Evolutionary conservation across 1,140 invertebrate species (phyloP).

Genomic region (Heliconius himera): DNA sequence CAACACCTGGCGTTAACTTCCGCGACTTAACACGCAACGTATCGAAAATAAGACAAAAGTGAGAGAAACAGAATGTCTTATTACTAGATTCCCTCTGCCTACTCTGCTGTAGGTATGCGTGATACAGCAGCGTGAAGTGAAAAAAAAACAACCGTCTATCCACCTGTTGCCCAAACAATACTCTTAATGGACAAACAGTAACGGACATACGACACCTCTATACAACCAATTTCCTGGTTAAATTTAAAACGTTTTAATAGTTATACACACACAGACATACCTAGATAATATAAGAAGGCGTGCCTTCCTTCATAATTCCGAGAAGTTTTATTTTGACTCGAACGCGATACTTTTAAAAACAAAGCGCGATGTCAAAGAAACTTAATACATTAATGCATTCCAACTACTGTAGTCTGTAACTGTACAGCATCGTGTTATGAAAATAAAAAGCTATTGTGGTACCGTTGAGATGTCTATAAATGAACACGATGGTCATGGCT

Average conservation of each 20-base stretch:
- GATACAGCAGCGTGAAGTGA: background rate
- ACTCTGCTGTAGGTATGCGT: background rate
- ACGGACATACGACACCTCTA: background rate
- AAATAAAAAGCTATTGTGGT: background rate
- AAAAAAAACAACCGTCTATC: background rate
- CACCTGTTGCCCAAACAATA: background rate
- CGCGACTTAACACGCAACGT: background rate
- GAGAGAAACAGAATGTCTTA: background rate
- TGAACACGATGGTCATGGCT: background rate
- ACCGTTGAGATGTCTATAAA: background rate
- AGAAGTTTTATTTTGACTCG: slow-evolving; percentile 25
- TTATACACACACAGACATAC: background rate
- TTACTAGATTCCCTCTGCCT: background rate
- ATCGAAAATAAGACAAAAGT: no score
- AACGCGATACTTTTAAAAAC: slow-evolving; percentile 32
- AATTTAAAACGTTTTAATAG: background rate
- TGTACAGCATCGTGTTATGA: slow-evolving; percentile 5
- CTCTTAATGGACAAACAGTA: background rate
- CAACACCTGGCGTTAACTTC: background rate
- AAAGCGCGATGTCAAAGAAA: slow-evolving; percentile 22
- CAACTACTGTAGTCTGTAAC: slow-evolving; percentile 15
- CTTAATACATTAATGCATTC: slow-evolving; percentile 35
- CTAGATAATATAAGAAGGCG: background rate
- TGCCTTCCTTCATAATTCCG: slow-evolving; percentile 10
- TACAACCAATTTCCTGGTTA: background rate